A percentile compares a stretch with the other conserved stretches of the same genome.
These are phyloP conservation scores for Geopemphigus sp. DNA, from an alignment of 1,140 invertebrate species.

Conservation along the genomic window DNA sequence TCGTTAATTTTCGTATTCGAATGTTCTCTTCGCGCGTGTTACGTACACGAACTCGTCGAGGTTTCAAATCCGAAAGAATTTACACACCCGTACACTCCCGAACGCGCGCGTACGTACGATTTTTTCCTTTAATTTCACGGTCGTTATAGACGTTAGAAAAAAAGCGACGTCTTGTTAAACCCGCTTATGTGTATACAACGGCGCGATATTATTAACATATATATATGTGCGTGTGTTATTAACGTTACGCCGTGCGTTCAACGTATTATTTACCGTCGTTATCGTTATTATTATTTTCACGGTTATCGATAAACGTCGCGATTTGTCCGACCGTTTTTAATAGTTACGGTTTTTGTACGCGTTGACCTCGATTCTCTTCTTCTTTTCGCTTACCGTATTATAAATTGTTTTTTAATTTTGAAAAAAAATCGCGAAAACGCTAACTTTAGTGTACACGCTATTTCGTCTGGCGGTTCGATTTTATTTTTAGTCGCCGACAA, in stretches of 20 bases:
- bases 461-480: not conserved
- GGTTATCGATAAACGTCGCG: conserved; percentile 4
- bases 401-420: not conserved
- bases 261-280: too few relatives aligned
- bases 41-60: too few relatives aligned
- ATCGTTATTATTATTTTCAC: not conserved
- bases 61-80: too few relatives aligned
- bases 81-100: too few relatives aligned
- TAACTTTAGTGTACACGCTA: not conserved
- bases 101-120: not conserved
- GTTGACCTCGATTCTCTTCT: too few relatives aligned
- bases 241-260: too few relatives aligned
- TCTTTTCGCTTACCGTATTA: too few relatives aligned
- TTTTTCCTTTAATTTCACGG: conserved; percentile 27
- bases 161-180: not conserved
- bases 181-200: not conserved
- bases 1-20: too few relatives aligned
- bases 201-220: too few relatives aligned
- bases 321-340: not conserved
- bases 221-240: too few relatives aligned
- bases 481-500: conserved; percentile 8
- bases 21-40: too few relatives aligned
- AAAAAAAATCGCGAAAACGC: not conserved
- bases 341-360: not conserved
- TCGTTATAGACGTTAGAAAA: not conserved